Percentiles rank a stretch among this genome's conserved stretches.
Evolutionary conservation across 2,113 vertebrate genomes (phyloP).

Genomic region (Serilophus lunatus): DNA sequence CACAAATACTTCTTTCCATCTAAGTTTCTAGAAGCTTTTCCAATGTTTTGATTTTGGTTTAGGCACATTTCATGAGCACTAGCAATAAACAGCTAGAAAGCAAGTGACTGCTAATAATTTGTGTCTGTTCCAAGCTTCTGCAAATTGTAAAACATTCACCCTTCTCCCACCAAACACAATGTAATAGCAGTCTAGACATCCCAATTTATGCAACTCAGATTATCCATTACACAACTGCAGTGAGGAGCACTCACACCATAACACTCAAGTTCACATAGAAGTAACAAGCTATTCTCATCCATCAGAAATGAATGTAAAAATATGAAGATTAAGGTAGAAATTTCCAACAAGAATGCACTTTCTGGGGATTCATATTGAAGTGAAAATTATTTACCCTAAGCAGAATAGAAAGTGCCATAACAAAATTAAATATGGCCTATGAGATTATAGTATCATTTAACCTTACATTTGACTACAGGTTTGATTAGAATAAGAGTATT

Average conservation of each 20-base stretch:
- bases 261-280: background rate
- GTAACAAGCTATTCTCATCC: background rate
- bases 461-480: background rate
- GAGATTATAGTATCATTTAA: background rate
- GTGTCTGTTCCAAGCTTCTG: background rate
- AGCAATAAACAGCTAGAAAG: background rate
- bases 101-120: background rate
- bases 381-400: background rate
- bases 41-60: background rate
- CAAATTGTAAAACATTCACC: background rate
- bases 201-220: constrained; percentile 18
- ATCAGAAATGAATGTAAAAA: background rate
- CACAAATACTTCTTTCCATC: too few species aligned
- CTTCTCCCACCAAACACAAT: constrained; percentile 9
- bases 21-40: background rate
- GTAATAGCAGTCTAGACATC: constrained; percentile 28
- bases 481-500: background rate
- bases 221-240: background rate
- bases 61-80: background rate
- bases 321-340: background rate
- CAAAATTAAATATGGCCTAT: background rate
- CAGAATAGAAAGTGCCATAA: background rate
- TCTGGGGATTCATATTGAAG: background rate
- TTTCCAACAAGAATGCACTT: background rate
- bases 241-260: background rate